Evolutionary conservation across 2,888 invertebrate genomes (phyloP).

Genomic region (Galeruca laticollis): DNA sequence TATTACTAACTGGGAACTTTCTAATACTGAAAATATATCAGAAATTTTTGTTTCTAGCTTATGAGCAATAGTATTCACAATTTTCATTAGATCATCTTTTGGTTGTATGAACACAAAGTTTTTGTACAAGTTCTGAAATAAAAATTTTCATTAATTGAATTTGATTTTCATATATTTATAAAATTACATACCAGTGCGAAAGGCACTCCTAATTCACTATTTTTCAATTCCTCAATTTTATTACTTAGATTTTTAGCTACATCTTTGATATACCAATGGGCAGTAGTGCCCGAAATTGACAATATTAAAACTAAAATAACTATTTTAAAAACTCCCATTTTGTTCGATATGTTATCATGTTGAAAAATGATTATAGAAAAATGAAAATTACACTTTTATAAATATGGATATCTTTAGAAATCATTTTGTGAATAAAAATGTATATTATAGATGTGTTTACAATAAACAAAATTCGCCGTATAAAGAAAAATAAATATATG

Average conservation of each 20-base stretch:
- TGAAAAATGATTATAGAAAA: slow-evolving; percentile 24
- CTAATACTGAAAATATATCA: slow-evolving; percentile 59
- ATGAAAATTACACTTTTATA: slow-evolving; percentile 14
- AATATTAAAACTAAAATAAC: slow-evolving; percentile 32
- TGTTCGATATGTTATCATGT: slow-evolving; percentile 38
- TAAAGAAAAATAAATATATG: not conserved
- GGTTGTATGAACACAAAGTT: slow-evolving; percentile 60
- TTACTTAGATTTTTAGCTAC: slow-evolving; percentile 55
- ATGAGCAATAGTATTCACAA: slow-evolving; percentile 57
- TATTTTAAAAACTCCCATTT: slow-evolving; percentile 37
- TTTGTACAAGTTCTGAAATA: slow-evolving; percentile 61
- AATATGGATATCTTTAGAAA: not conserved
- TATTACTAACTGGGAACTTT: slow-evolving; percentile 57
- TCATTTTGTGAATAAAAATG: slow-evolving; percentile 11
- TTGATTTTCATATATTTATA: not conserved
- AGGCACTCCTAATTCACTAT: slow-evolving; percentile 62
- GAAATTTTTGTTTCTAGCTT: slow-evolving; percentile 55
- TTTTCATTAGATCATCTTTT: slow-evolving; percentile 56
- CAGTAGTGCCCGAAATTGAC: slow-evolving; percentile 32
- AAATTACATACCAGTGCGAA: slow-evolving; percentile 58
- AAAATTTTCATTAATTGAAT: slow-evolving; percentile 1
- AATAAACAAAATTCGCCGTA: not conserved
- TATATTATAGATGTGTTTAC: slow-evolving; percentile 21
- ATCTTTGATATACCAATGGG: slow-evolving; percentile 50
- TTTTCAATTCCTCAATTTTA: slow-evolving; percentile 58